Evolutionary conservation across 2,113 vertebrate species (phyloP), one percentile per base, ranked within the genome.

Genomic region (Atherinomorus stipes): DNA sequence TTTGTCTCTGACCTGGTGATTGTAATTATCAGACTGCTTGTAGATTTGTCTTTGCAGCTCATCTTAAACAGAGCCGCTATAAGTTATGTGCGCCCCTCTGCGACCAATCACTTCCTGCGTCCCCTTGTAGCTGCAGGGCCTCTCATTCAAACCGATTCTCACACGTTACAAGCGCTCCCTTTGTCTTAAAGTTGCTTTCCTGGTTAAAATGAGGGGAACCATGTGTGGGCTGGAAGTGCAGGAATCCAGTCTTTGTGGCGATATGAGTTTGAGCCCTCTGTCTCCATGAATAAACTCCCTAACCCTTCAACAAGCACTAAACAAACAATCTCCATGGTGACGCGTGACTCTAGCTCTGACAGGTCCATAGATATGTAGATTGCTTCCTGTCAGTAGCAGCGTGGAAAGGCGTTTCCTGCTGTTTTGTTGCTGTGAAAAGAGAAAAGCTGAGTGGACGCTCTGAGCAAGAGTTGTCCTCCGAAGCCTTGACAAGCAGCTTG

Each of bases 321-420:
- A 69, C 80, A 74, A 81, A 79, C 71, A n/a, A n/a, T 88, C 69
- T 47, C 81, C 75, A 57, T 74, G 83, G 81, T 21, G 76, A 83
- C 23, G 44, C 28, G 62, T 54, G 19, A 52, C 65, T 60, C 83
- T 1, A 13, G 56, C 65, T 11, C 45, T 22, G 84, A 78, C 54
- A 79, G 65, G 78, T 72, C 85, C 61, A 80, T 81, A 88, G 79
- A 85, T 75, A 84, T 82, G 83, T 40, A 84, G 78, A 90, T 88
- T 74, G 79, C 68, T 87, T 88, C 87, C 86, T 81, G 85, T 74
- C 81, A 10, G 67, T 37, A 59, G 85, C 74, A 3, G 81, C 4
- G 64, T 81, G 70, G 72, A 84, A 71, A 85, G 79, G 60, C 21
- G 11, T 63, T 86, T 87, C 86, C 84, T 88, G 88, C 80, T 56